Conservation (phyloP, 2,888 invertebrate genomes). For the Eutolmus rufibarbis region DNA sequence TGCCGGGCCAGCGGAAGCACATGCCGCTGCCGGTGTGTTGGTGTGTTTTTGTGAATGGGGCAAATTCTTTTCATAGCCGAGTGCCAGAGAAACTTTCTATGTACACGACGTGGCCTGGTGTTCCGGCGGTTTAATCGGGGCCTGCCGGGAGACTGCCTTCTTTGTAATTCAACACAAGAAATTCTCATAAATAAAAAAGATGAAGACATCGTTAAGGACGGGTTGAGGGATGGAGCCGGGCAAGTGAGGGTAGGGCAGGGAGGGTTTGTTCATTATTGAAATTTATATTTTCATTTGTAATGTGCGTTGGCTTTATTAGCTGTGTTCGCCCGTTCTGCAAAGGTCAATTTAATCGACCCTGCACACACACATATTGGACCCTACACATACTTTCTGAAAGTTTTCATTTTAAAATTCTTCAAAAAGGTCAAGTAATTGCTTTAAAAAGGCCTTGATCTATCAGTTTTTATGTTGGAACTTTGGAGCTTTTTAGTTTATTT, state of each 20-base stretch:
- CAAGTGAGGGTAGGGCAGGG: background rate
- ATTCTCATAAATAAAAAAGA: slow-evolving; percentile 30
- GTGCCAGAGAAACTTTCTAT: slow-evolving; percentile 31
- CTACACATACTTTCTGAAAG: background rate
- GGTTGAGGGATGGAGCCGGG: background rate
- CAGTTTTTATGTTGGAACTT: too few relatives aligned
- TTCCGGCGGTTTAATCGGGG: slow-evolving; percentile 26
- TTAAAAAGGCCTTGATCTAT: too few relatives aligned
- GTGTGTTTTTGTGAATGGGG: slow-evolving; percentile 29
- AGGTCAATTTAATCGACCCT: background rate
- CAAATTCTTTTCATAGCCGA: slow-evolving; percentile 29
- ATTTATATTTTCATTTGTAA: background rate
- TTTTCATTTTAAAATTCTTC: background rate
- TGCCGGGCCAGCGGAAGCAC: background rate
- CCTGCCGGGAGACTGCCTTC: slow-evolving; percentile 21
- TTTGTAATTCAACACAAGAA: slow-evolving; percentile 33
- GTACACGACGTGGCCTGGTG: slow-evolving; percentile 12
- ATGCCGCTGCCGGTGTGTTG: background rate
- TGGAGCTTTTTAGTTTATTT: too few relatives aligned
- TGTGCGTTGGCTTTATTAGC: background rate
- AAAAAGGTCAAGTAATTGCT: background rate
- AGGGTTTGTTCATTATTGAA: background rate
- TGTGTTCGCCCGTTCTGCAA: background rate
- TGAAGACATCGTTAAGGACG: background rate
- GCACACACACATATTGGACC: background rate